A percentile compares a stretch with the other conserved stretches of the same genome.
These are phyloP conservation scores for Tipula helvola DNA, from an alignment of 2,888 invertebrate species.

Conservation along the genomic window DNA sequence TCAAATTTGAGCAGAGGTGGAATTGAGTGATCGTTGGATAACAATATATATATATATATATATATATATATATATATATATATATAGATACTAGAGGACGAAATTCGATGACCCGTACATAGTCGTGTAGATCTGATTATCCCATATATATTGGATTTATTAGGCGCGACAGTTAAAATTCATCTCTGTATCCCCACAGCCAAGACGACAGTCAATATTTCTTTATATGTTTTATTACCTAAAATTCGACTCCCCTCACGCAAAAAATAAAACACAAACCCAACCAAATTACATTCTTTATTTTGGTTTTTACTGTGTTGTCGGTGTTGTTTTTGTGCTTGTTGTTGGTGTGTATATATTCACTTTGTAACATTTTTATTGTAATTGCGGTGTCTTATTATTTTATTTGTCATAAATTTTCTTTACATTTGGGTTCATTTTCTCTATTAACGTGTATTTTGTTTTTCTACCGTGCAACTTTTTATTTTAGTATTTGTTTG, in stretches of 20 bases:
- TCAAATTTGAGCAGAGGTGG: not conserved
- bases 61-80: too few relatives aligned
- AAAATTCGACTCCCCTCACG: not conserved
- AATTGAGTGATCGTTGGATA: not conserved
- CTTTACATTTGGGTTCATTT: not conserved
- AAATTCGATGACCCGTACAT: not conserved
- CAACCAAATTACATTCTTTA: not conserved
- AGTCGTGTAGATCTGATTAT: not conserved
- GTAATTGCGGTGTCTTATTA: not conserved
- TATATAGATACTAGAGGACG: not conserved
- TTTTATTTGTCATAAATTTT: conserved; percentile 4
- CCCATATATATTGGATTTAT: not conserved
- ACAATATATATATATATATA: too few relatives aligned
- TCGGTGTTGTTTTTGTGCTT: not conserved
- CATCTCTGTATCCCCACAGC: not conserved
- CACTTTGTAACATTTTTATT: not conserved
- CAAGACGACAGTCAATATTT: not conserved
- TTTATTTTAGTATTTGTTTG: not conserved
- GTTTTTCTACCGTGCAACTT: not conserved
- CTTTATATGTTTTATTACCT: not conserved
- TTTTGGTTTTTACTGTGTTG: not conserved
- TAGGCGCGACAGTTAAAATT: not conserved
- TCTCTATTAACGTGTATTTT: not conserved
- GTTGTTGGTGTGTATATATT: not conserved
- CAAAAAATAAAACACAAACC: not conserved